phyloP scores from a whole-genome alignment of 2,888 invertebrate genomes.

The Philereme vetulata region DNA sequence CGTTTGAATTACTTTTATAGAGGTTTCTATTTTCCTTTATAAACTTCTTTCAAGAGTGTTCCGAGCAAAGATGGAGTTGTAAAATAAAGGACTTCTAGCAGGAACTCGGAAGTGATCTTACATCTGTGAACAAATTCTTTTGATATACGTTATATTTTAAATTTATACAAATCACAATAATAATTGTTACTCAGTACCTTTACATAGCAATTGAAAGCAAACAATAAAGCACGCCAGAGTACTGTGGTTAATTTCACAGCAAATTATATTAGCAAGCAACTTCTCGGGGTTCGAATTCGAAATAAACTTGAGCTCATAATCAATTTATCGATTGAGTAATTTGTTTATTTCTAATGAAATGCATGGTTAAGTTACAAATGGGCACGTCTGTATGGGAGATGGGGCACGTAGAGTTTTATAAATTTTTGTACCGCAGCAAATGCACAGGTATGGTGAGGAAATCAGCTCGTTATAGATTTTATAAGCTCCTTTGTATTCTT shows the following conservation, averaged over 20 bases:
- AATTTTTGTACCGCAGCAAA: background rate
- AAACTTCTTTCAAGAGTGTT: too few species aligned
- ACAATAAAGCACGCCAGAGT: background rate
- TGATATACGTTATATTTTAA: too few species aligned
- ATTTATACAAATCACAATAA: too few species aligned
- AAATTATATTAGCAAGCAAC: conserved; percentile 3
- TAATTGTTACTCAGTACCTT: too few species aligned
- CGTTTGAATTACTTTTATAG: too few species aligned
- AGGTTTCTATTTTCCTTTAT: too few species aligned
- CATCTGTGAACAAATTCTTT: too few species aligned
- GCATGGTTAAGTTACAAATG: background rate
- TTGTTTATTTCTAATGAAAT: background rate
- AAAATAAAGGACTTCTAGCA: too few species aligned
- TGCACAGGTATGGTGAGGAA: background rate
- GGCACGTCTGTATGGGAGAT: background rate
- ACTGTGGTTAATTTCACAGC: conserved; percentile 4
- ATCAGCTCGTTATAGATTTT: background rate
- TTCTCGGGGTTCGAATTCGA: conserved; percentile 2
- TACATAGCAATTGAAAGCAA: too few species aligned
- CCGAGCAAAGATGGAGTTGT: too few species aligned
- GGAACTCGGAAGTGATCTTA: too few species aligned
- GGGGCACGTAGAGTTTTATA: background rate
- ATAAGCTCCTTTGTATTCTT: too few species aligned
- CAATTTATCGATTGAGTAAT: conserved; percentile 6
- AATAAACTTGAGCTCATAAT: background rate